Evolutionary conservation across 2,113 vertebrate genomes (phyloP).

Genomic region (Ascaphus truei): DNA sequence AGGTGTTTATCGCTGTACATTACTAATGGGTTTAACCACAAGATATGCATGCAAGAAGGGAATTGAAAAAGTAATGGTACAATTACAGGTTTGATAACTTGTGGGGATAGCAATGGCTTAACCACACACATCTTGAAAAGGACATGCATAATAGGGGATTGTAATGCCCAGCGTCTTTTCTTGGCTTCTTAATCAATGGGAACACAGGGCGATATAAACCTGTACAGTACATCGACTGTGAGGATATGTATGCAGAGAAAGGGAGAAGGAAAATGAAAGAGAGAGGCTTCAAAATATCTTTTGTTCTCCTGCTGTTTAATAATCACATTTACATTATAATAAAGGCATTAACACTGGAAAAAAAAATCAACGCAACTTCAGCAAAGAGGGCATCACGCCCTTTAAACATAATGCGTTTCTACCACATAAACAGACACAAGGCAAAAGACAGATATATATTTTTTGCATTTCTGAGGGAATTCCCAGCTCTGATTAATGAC

Average conservation of each 20-base stretch:
- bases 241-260: neutral
- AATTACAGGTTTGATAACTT: conserved; percentile 58
- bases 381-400: too few species aligned
- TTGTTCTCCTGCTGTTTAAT: neutral
- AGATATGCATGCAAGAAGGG: conserved; percentile 53
- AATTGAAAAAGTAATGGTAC: conserved; percentile 56
- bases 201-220: neutral
- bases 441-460: too few species aligned
- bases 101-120: conserved; percentile 36
- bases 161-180: neutral
- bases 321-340: neutral
- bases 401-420: too few species aligned
- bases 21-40: conserved; percentile 68
- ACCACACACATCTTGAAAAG: neutral
- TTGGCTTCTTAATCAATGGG: neutral
- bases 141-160: neutral
- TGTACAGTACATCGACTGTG: neutral
- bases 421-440: too few species aligned
- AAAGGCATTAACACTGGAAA: neutral
- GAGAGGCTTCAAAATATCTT: neutral
- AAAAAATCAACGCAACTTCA: too few species aligned
- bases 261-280: neutral
- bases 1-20: conserved; percentile 75
- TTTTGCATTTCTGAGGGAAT: too few species aligned
- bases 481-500: too few species aligned